Evolutionary conservation across 1,140 invertebrate genomes (phyloP).

Genomic region (Cotesia chilonis): DNA sequence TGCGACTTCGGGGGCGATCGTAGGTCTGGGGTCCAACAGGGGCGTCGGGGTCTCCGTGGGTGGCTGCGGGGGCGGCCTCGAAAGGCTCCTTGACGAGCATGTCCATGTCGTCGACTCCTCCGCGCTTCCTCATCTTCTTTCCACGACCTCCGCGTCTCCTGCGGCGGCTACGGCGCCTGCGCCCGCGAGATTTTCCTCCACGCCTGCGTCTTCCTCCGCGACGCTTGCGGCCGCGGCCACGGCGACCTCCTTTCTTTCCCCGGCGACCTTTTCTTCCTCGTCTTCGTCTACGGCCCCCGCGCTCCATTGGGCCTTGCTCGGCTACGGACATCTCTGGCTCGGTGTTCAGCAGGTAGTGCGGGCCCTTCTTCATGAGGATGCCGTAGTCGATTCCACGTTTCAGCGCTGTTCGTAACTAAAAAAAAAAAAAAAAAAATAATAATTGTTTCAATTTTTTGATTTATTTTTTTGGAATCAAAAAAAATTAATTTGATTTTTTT

Average conservation of each 20-base stretch:
- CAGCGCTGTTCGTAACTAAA: slow-evolving; percentile 53
- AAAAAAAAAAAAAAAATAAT: slow-evolving; percentile 20
- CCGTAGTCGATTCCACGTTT: slow-evolving; percentile 59
- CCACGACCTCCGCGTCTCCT: slow-evolving; percentile 22
- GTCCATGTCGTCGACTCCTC: slow-evolving; percentile 35
- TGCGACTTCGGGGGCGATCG: slow-evolving; percentile 37
- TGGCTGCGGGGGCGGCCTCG: slow-evolving; percentile 27
- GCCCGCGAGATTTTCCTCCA: slow-evolving; percentile 25
- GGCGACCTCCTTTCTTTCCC: slow-evolving; percentile 22
- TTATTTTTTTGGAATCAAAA: slow-evolving; percentile 22
- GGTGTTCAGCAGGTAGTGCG: slow-evolving; percentile 52
- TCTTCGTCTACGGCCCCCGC: slow-evolving; percentile 17
- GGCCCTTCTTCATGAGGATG: slow-evolving; percentile 49
- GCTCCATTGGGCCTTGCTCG: slow-evolving; percentile 36
- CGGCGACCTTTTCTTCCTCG: slow-evolving; percentile 16
- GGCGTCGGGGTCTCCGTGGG: background rate
- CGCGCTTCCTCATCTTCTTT: slow-evolving; percentile 18
- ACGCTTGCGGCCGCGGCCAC: slow-evolving; percentile 33
- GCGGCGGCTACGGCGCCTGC: slow-evolving; percentile 31
- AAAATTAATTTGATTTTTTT: slow-evolving; percentile 19
- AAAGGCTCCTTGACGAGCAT: slow-evolving; percentile 31
- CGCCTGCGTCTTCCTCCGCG: slow-evolving; percentile 34
- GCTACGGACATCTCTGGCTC: slow-evolving; percentile 36
- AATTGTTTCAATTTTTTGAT: slow-evolving; percentile 1
- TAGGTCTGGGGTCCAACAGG: slow-evolving; percentile 27